Evolutionary conservation across 2,888 invertebrate genomes (phyloP), one percentile per base, ranked within the genome.

Genomic region (Eupithecia tripunctaria): DNA sequence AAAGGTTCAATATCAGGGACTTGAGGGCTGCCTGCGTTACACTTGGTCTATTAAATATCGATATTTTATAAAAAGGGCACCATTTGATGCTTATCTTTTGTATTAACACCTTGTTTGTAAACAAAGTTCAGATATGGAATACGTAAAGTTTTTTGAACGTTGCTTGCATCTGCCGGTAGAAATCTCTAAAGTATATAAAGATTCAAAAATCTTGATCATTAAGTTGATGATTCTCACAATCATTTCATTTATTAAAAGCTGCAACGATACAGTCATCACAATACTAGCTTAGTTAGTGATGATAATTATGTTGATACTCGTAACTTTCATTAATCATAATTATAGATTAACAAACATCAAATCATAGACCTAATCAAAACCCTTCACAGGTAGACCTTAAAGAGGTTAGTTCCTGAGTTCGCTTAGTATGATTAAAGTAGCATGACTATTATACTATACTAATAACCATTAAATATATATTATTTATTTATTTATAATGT

Each of bases 61-160:
- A 94, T 94, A 94, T 92, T 91, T 93, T 91, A 92, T 89, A 89
- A 86, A 83, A 89, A 86, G 89, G 87, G 85, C 89, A 86, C 84
- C 88, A 87, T 88, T 89, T 74, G 93, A 94, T 94, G 77, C 82
- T 85, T 91, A 93, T 94, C 94, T 81, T 78, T 77, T 78, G 83
- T 87, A 90, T 92, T 91, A 94, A 94, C 94, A 92, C 94, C 93
- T 93, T 93, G 93, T 94, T 92, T 91, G 88, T 91, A 90, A 91
- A 88, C 85, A 87, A 81, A 85, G 81, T 81, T 84, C 83, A 64
- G n/a, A 84, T 81, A 86, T 87, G 88, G 86, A 86, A 85, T 84
- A 83, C 86, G 85, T 82, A 87, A 85, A 82, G 79, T 73, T 75
- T 79, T 83, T 85, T 32, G 80, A 83, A 70, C 43, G 86, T 14